These are phyloP conservation scores for Teinopalpus imperialis DNA, from an alignment of 2,888 invertebrate species.

Conservation along the genomic window DNA sequence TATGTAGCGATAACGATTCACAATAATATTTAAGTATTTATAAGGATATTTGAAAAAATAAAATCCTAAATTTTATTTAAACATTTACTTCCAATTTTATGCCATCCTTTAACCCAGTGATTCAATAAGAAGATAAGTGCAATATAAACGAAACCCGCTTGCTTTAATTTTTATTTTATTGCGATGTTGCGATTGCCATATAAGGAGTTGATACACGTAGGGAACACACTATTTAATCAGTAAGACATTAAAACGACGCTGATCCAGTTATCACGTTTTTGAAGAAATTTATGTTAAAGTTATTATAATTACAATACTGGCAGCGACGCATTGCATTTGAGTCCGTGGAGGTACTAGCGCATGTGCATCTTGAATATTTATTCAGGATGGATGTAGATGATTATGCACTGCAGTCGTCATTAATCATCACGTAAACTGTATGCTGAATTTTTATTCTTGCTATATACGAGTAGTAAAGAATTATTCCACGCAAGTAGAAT, in stretches of 20 bases:
- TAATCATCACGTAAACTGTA: too few species aligned
- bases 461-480: too few species aligned
- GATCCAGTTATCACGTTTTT: slow-evolving; percentile 40
- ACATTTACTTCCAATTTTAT: slow-evolving; percentile 49
- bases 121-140: slow-evolving; percentile 52
- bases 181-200: slow-evolving; percentile 41
- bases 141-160: slow-evolving; percentile 44
- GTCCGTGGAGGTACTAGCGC: too few species aligned
- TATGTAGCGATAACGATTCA: neutral
- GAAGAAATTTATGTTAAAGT: slow-evolving; percentile 2
- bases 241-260: slow-evolving; percentile 48
- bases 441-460: too few species aligned
- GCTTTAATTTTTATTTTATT: slow-evolving; percentile 45
- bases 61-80: slow-evolving; percentile 26
- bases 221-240: slow-evolving; percentile 47
- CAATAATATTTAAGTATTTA: neutral
- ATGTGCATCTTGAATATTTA: too few species aligned
- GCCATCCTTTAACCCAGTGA: slow-evolving; percentile 41
- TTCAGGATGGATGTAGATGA: too few species aligned
- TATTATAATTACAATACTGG: too few species aligned
- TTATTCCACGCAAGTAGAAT: too few species aligned
- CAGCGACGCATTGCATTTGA: too few species aligned
- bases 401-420: too few species aligned
- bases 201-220: slow-evolving; percentile 51
- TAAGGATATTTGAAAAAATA: neutral